Evolutionary conservation across 2,113 vertebrate species (phyloP).

Genomic region (Phalacrocorax carbo): DNA sequence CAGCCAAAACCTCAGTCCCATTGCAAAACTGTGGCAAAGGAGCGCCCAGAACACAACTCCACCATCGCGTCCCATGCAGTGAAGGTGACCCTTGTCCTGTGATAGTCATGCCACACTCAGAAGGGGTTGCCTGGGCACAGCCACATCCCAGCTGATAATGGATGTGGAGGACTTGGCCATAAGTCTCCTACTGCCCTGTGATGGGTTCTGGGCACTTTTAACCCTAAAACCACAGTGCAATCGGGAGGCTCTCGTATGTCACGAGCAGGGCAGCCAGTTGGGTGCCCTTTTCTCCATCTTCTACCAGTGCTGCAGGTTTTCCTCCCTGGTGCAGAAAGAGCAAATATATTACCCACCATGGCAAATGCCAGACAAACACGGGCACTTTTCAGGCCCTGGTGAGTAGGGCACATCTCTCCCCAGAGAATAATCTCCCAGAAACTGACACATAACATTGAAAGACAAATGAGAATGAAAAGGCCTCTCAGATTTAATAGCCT

Average conservation of each 20-base stretch:
- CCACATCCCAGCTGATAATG: background rate
- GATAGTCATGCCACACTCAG: background rate
- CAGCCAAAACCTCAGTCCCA: fast-evolving
- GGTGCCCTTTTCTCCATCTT: background rate
- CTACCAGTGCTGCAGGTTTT: background rate
- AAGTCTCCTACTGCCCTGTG: background rate
- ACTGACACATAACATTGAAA: constrained; percentile 42
- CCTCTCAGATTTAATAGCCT: constrained; percentile 59
- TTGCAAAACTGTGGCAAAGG: background rate
- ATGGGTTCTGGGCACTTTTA: background rate
- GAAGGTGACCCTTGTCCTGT: background rate
- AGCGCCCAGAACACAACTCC: background rate
- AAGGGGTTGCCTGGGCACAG: background rate
- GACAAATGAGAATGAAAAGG: constrained; percentile 59
- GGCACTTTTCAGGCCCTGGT: background rate
- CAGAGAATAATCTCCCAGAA: constrained; percentile 28
- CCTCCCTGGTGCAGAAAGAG: background rate
- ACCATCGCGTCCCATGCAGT: fast-evolving
- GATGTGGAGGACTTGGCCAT: background rate
- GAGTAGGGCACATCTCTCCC: constrained; percentile 14
- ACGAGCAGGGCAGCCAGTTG: background rate
- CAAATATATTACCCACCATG: background rate
- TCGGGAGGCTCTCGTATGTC: background rate
- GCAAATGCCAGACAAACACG: constrained; percentile 24
- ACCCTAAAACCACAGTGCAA: background rate